Base-by-base conservation (phyloP, 1,140 invertebrate genomes). In the Meloidogyne floridensis region DNA sequence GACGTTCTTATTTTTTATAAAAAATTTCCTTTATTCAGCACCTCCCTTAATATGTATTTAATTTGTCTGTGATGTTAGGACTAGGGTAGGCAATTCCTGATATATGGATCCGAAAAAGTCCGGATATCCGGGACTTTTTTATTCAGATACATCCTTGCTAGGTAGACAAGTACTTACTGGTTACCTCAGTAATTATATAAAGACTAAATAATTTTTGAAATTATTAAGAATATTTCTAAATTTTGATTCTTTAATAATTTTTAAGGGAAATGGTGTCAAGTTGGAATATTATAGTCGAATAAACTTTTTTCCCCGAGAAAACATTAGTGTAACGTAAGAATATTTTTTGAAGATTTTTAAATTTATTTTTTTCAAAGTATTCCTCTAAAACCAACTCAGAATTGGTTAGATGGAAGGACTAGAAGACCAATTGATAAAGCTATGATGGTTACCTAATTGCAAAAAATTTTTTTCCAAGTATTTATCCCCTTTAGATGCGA, bases 401-500 rank as follows among this genome's bases (percentile, higher is more conserved):
- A 81, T 42, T 88, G 89, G 43, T 92, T 92, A 80, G 88, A 89
- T 71, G 75, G 86, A 2, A 74, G 51, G 4, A 86, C 84, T 43
- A 43, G 89, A 11, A 82, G 80, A 71, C 86, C 92, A 8, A 94
- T 94, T 4, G 93, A 93, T 1, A 92, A 95, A 81, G 90, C 72
- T n/a, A 71, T 32, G 54, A n/a, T 18, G 43, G 51, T 43, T 42
- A 20, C 32, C 32, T 32, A 32, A 32, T 32, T 32, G 32, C 1
- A 32, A 32, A 32, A 32, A 2, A 1, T 32, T 32, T 32, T 32
- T 32, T 32, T 2, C 32, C 0, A 32, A 32, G 2, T 1, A 1
- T 32, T 32, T 1, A 1, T 32, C 32, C 32, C 32, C 1, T 97
- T 87, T 94, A 98, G 87, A 93, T 98, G 89, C 93, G 93, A 43